A percentile compares a stretch with the other conserved stretches of the same genome.
These are phyloP conservation scores for Luscinia luscinia DNA, from an alignment of 2,797 vertebrate genomes.

Conservation along the genomic window DNA sequence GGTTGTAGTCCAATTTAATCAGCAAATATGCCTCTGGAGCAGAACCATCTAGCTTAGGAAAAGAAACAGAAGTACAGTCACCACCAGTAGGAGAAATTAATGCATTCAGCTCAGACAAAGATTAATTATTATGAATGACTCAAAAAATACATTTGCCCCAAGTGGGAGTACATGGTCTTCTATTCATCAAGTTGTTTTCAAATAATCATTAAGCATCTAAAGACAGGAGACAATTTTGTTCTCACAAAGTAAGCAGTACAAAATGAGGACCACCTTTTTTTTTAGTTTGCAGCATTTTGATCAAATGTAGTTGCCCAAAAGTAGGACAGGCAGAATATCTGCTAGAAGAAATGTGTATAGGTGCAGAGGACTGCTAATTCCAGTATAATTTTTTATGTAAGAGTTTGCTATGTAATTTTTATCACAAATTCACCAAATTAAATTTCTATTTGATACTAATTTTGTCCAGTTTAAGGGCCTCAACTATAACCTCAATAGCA, in stretches of 20 bases:
- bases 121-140: constrained; percentile 57
- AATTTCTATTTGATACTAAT: background rate
- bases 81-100: constrained; percentile 47
- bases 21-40: constrained; percentile 31
- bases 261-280: background rate
- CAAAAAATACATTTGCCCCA: constrained; percentile 24
- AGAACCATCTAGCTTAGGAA: constrained; percentile 38
- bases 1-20: background rate
- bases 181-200: constrained; percentile 52
- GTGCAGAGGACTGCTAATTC: background rate
- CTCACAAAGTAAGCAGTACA: background rate
- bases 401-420: background rate
- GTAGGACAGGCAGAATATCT: background rate
- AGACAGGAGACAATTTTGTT: background rate
- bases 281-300: background rate
- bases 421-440: background rate
- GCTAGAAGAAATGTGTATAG: background rate
- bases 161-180: background rate
- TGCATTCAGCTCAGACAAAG: constrained; percentile 57
- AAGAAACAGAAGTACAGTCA: constrained; percentile 45
- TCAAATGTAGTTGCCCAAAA: background rate
- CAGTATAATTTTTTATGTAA: background rate
- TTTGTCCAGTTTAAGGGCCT: background rate
- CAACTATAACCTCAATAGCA: background rate
- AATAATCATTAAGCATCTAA: constrained; percentile 40